A percentile compares a stretch with the other conserved stretches of the same genome.
phyloP scores from a whole-genome alignment of 2,797 vertebrate genomes.

The Melanotaenia parkinsoni region DNA sequence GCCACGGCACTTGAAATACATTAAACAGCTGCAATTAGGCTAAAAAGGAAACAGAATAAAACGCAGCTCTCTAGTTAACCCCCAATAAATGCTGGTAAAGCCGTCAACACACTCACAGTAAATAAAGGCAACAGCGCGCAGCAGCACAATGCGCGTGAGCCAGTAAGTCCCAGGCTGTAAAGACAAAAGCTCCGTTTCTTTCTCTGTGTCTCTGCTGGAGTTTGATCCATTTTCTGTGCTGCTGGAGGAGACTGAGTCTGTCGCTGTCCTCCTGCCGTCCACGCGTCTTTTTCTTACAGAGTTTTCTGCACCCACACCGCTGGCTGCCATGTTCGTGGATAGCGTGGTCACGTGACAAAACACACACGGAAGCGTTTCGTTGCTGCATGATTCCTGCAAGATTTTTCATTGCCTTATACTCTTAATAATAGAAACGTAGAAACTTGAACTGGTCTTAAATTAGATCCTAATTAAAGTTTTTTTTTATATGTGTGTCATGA shows the following conservation, averaged over 20 bases:
- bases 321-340: slow-evolving; percentile 73
- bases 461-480: too few relatives aligned
- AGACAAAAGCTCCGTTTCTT: slow-evolving; percentile 7
- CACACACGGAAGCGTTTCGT: slow-evolving; percentile 26
- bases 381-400: neutral
- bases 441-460: too few relatives aligned
- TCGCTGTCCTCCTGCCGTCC: slow-evolving; percentile 32
- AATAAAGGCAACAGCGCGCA: slow-evolving; percentile 86
- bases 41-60: neutral
- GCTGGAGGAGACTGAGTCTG: neutral
- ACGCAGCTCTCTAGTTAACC: too few relatives aligned
- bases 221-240: slow-evolving; percentile 16
- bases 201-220: neutral
- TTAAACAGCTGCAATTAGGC: neutral
- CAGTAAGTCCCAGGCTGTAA: slow-evolving; percentile 83
- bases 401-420: too few relatives aligned
- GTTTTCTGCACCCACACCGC: slow-evolving; percentile 16
- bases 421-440: too few relatives aligned
- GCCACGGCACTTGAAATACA: too few relatives aligned
- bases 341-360: slow-evolving; percentile 61
- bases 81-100: neutral
- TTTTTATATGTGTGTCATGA: too few relatives aligned
- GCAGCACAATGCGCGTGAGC: slow-evolving; percentile 89
- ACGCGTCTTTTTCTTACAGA: slow-evolving; percentile 72
- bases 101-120: slow-evolving; percentile 85